A percentile compares a stretch with the other conserved stretches of the same genome.
phyloP scores from a whole-genome alignment of 2,888 invertebrate genomes.

The Drosophila cognata region DNA sequence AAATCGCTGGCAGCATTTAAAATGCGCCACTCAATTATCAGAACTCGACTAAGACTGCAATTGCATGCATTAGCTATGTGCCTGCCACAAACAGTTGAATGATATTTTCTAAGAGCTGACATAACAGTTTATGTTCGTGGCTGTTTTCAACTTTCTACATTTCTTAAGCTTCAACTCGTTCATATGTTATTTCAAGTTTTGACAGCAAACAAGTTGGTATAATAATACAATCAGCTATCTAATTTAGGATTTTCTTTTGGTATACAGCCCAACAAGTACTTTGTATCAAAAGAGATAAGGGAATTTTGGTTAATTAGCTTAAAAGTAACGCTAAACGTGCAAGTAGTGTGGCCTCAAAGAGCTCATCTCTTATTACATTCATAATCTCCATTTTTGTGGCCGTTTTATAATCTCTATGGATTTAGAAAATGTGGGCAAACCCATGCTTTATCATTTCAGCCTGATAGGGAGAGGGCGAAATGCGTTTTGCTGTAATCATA shows the following conservation, averaged over 20 bases:
- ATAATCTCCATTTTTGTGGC: slow-evolving; percentile 3
- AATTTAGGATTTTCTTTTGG: background rate
- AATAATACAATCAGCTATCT: background rate
- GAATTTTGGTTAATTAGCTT: slow-evolving; percentile 25
- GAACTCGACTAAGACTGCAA: background rate
- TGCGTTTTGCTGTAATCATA: slow-evolving; percentile 31
- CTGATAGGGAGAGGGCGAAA: slow-evolving; percentile 11
- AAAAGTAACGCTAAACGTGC: slow-evolving; percentile 26
- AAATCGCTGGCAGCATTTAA: background rate
- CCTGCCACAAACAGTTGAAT: background rate
- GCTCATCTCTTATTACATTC: slow-evolving; percentile 14
- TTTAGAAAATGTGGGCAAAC: background rate
- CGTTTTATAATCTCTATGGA: slow-evolving; percentile 17
- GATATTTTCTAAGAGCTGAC: background rate
- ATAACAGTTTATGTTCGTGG: background rate
- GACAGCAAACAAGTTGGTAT: background rate
- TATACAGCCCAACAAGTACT: background rate
- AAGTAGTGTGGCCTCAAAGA: slow-evolving; percentile 14
- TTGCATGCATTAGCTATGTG: background rate
- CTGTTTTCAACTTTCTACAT: background rate
- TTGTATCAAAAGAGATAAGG: background rate
- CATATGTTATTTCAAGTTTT: background rate
- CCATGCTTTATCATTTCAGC: slow-evolving; percentile 6
- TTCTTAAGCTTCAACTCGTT: background rate
- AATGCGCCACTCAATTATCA: background rate